These are phyloP conservation scores for Gymnosoma rotundatum DNA, from an alignment of 2,888 invertebrate genomes.

Conservation along the genomic window DNA sequence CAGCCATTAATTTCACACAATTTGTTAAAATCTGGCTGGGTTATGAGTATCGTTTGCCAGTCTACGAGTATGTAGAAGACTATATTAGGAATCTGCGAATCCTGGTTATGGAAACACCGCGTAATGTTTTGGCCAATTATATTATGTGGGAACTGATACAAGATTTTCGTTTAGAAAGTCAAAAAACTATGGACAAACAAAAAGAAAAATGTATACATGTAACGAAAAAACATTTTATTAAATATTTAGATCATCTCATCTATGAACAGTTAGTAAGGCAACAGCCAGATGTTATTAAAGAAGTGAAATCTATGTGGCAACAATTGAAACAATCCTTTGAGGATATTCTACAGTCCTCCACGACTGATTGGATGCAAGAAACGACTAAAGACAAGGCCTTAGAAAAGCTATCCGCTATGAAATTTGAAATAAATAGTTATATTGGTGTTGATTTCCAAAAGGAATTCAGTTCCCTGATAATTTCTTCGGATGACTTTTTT, in stretches of 20 bases:
- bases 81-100: constrained; percentile 75
- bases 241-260: constrained; percentile 77
- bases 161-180: constrained; percentile 73
- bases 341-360: constrained; percentile 70
- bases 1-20: constrained; percentile 75
- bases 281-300: constrained; percentile 59
- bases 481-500: constrained; percentile 75
- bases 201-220: constrained; percentile 73
- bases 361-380: constrained; percentile 73
- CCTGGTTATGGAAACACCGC: constrained; percentile 74
- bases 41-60: constrained; percentile 76
- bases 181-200: constrained; percentile 67
- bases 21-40: constrained; percentile 77
- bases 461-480: constrained; percentile 72
- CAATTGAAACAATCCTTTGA: constrained; percentile 75
- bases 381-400: constrained; percentile 73
- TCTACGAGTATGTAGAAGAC: constrained; percentile 76
- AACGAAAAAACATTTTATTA: constrained; percentile 74
- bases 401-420: constrained; percentile 75
- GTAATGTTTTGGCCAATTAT: constrained; percentile 77
- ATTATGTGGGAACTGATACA: constrained; percentile 76
- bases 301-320: constrained; percentile 74
- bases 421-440: constrained; percentile 74
- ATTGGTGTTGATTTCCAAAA: constrained; percentile 73
- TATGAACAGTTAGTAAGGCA: constrained; percentile 72